Conservation (phyloP, 2,797 vertebrate species). For the Hylomyscus alleni region DNA sequence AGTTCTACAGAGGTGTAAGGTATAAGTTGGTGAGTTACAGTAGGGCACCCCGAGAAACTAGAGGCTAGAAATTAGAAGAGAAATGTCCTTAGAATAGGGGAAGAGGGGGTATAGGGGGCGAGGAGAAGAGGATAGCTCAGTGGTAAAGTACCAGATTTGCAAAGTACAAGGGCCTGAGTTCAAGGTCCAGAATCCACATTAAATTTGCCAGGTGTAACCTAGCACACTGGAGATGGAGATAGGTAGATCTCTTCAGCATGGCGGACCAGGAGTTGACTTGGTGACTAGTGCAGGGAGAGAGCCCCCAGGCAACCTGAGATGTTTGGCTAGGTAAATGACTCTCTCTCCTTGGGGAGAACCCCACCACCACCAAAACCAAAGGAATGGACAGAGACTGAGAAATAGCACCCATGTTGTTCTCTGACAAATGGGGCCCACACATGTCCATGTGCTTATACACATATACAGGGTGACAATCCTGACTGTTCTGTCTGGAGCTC, state of each 20-base stretch:
- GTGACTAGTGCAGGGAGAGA: too few relatives aligned
- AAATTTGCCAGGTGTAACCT: neutral
- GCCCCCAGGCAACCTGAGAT: neutral
- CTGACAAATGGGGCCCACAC: neutral
- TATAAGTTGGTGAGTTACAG: neutral
- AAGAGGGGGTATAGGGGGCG: fast-evolving
- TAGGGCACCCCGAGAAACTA: neutral
- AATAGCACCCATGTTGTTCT: neutral
- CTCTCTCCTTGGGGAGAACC: neutral
- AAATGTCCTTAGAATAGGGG: neutral
- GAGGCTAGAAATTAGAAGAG: neutral
- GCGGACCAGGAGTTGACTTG: too few relatives aligned
- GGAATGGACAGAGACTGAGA: neutral
- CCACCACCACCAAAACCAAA: neutral
- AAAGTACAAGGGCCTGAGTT: neutral
- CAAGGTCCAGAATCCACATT: neutral
- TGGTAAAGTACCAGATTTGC: neutral
- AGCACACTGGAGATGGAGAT: neutral
- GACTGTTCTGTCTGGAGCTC: neutral
- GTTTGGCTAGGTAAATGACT: neutral
- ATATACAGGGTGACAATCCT: neutral
- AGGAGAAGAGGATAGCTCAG: neutral
- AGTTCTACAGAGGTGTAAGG: neutral
- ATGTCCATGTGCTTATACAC: neutral
- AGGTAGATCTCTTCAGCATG: neutral